Percentiles rank a stretch among this genome's conserved stretches.
phyloP scores from a whole-genome alignment of 2,797 vertebrate genomes.

The Eulemur coronatus region DNA sequence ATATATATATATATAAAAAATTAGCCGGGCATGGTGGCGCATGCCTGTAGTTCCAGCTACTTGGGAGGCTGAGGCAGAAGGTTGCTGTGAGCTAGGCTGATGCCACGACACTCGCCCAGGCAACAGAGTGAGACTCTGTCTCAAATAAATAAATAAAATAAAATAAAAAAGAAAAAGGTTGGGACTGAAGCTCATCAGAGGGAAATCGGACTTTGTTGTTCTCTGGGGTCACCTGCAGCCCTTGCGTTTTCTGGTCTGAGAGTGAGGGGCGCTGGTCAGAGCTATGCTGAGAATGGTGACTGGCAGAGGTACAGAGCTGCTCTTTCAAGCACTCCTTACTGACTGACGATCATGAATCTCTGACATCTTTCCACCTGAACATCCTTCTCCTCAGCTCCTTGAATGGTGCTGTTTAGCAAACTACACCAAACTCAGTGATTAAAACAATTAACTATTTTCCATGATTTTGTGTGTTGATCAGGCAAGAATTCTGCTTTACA shows the following conservation, averaged over 20 bases:
- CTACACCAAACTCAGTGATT: background rate
- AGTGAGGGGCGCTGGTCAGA: background rate
- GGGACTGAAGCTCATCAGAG: background rate
- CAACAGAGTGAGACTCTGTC: no score
- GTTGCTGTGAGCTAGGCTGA: no score
- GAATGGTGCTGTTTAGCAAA: background rate
- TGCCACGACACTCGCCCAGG: no score
- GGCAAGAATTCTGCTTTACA: background rate
- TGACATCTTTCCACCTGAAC: background rate
- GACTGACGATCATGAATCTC: background rate
- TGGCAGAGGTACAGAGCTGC: background rate
- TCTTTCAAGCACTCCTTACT: background rate
- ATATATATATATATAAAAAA: no score
- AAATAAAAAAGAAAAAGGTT: background rate
- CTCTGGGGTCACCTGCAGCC: background rate
- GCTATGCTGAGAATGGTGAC: background rate
- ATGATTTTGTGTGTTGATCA: background rate
- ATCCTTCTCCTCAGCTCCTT: background rate
- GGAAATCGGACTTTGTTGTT: background rate
- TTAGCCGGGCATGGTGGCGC: no score
- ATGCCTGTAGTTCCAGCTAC: no score
- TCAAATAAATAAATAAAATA: no score
- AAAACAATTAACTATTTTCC: background rate
- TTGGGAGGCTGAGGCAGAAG: no score
- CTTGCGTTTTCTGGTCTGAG: background rate